Evolutionary conservation across 2,888 invertebrate species (phyloP).

Genomic region (Drosophila fulvimacula): DNA sequence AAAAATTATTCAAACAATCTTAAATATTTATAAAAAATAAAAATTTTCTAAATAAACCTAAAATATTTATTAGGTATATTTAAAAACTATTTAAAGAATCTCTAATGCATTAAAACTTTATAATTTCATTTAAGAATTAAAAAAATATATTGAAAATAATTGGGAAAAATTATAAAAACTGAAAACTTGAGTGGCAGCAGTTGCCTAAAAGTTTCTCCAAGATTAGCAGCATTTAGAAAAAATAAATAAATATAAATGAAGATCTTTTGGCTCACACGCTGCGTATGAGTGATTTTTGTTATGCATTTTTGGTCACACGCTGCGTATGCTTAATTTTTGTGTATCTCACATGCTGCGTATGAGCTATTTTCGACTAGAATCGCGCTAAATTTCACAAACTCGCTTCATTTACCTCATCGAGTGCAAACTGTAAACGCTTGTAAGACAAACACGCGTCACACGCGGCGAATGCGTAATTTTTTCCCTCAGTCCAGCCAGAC

Average conservation of each 20-base stretch:
- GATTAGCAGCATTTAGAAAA: background rate
- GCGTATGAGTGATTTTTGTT: conserved; percentile 11
- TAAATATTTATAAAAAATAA: too few species aligned
- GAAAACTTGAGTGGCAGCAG: background rate
- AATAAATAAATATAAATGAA: background rate
- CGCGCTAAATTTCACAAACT: background rate
- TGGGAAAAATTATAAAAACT: background rate
- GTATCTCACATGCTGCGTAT: background rate
- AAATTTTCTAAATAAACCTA: too few species aligned
- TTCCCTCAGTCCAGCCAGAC: background rate
- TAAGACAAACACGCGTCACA: conserved; percentile 27
- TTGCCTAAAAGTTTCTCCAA: background rate
- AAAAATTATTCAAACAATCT: too few species aligned
- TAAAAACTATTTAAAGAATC: too few species aligned
- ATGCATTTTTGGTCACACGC: background rate
- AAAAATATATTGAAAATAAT: background rate
- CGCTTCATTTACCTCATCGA: background rate
- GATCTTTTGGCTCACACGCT: background rate
- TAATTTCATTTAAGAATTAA: background rate
- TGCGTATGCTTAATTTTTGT: conserved; percentile 29
- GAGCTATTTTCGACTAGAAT: background rate
- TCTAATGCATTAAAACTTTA: background rate
- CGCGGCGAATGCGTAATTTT: conserved; percentile 66
- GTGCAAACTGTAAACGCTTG: background rate
- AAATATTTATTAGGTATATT: too few species aligned